Evolutionary conservation across 2,113 vertebrate genomes (phyloP), one percentile per base, ranked within the genome.

Genomic region (Leptobrachium ailaonicum): DNA sequence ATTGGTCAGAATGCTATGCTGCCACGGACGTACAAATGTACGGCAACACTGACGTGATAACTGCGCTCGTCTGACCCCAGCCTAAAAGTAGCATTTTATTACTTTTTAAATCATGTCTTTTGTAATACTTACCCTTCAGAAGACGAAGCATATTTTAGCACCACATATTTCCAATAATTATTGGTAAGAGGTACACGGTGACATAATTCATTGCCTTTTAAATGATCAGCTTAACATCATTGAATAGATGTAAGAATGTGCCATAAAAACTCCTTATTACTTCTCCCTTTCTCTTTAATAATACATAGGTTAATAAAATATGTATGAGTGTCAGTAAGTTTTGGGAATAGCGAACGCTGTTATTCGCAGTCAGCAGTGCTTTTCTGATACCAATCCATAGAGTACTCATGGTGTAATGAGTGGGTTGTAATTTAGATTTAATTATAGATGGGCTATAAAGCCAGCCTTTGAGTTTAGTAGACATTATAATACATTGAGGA

Each of bases 281-380:
- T 56, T 41, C 6, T 4, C 32, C n/a, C 7, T 6, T 47, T 69
- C 14, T 68, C 66, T 68, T 77, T 58, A 77, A 77, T 77, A 77
- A 77, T 77, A 32, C 40, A 77, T 69, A 14, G 58, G 64, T 44
- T 77, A 68, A 77, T 77, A 77, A 77, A 77, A 77, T 66, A 77
- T 77, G 66, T 56, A 77, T 77, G 47, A 77, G 41, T 50, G 42
- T 58, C 66, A 68, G 75, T 77, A 69, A 14, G 66, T 68, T 69
- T 50, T 54, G 54, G 75, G 13, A 69, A 68, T 77, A 77, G 53
- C 69, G 66, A 77, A 68, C 53, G 66, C 69, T 77, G 69, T 67
- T 77, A 77, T 69, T 77, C 53, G 20, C 75, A 42, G 66, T 53
- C 4, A 77, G 66, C 42, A 43, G 20, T 13, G 50, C 66, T 66